Percentiles rank a stretch among this genome's conserved stretches.
Conservation (phyloP, 2,797 vertebrate genomes). For the Lemur catta region DNA sequence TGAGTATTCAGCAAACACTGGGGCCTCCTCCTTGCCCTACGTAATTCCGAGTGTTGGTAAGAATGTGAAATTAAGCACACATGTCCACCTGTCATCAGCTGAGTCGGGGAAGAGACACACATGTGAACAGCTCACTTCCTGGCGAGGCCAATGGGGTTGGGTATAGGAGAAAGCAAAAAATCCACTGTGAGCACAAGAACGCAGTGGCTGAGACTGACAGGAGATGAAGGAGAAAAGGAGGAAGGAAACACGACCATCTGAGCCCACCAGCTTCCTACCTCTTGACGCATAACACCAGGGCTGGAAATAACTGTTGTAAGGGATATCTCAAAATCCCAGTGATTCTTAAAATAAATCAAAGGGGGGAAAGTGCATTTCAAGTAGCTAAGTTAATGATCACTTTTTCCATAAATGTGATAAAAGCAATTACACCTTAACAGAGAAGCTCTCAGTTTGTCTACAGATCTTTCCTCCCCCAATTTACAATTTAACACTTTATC, state of each 20-base stretch:
- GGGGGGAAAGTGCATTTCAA: not conserved
- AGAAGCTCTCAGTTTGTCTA: slow-evolving; percentile 52
- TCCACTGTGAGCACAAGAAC: not conserved
- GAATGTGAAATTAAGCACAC: not conserved
- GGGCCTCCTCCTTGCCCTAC: not conserved
- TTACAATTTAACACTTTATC: slow-evolving; percentile 57
- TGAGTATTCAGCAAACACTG: not conserved
- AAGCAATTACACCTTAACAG: slow-evolving; percentile 54
- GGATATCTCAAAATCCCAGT: slow-evolving; percentile 50
- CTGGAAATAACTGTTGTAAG: not conserved
- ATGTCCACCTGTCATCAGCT: fast-evolving
- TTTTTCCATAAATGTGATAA: slow-evolving; percentile 67
- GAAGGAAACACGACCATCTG: not conserved
- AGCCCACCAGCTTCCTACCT: not conserved
- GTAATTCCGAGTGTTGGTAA: not conserved
- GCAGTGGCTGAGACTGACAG: not conserved
- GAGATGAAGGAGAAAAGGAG: not conserved
- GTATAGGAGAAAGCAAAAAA: not conserved
- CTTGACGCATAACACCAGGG: not conserved
- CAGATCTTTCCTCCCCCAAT: not conserved
- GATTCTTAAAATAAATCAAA: slow-evolving; percentile 67
- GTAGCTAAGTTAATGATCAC: slow-evolving; percentile 22
- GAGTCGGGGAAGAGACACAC: not conserved
- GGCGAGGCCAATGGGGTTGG: not conserved
- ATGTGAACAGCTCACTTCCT: not conserved